These are phyloP conservation scores for Cosmia trapezina DNA, from an alignment of 2,888 invertebrate genomes.

Conservation along the genomic window DNA sequence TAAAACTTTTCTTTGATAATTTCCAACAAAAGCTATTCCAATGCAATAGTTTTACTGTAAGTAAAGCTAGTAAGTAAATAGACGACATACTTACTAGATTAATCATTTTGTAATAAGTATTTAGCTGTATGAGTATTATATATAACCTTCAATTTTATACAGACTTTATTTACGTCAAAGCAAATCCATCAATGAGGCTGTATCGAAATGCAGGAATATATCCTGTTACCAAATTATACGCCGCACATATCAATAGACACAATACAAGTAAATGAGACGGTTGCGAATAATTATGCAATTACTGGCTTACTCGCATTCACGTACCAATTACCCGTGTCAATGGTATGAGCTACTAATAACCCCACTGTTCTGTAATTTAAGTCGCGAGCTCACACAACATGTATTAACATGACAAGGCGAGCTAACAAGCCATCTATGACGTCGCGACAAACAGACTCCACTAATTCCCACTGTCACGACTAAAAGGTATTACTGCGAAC, in stretches of 20 bases:
- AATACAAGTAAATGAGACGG: conserved; percentile 61
- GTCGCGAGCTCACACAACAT: conserved; percentile 62
- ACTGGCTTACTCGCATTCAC: conserved; percentile 65
- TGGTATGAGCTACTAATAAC: conserved; percentile 71
- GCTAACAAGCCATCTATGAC: conserved; percentile 74
- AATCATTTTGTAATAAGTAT: not conserved
- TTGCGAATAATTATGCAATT: conserved; percentile 72
- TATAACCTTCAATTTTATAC: not conserved
- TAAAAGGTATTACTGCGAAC: conserved; percentile 51
- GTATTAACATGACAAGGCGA: conserved; percentile 82
- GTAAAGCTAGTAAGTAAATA: not conserved
- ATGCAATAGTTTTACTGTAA: not conserved
- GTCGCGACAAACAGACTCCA: conserved; percentile 71
- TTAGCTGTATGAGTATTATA: not conserved
- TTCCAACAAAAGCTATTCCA: not conserved
- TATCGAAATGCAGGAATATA: conserved; percentile 45
- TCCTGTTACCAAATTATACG: conserved; percentile 51
- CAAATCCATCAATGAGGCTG: conserved; percentile 24
- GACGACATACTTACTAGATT: not conserved
- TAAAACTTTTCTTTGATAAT: not conserved
- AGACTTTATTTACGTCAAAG: conserved; percentile 2
- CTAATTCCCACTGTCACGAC: conserved; percentile 71
- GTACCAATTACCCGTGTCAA: conserved; percentile 70
- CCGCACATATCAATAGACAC: conserved; percentile 57
- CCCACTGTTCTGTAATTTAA: conserved; percentile 67